Evolutionary conservation across 2,797 vertebrate genomes (phyloP).

Genomic region (Chaetophractus vellerosus): DNA sequence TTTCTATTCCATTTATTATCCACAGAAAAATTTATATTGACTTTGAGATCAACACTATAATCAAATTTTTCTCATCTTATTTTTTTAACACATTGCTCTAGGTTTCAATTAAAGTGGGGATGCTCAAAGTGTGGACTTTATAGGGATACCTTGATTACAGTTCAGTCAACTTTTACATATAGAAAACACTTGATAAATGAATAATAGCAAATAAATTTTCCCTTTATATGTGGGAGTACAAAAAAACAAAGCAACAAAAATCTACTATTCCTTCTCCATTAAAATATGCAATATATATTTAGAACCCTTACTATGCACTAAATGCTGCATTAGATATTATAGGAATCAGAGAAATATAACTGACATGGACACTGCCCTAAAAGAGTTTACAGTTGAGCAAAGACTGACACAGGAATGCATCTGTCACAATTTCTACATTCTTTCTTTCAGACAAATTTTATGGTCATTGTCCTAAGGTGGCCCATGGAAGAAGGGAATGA

Average conservation of each 20-base stretch:
- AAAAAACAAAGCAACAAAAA: background rate
- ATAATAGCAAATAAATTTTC: background rate
- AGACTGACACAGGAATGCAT: background rate
- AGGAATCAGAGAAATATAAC: slow-evolving; percentile 17
- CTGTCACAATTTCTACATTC: background rate
- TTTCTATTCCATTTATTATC: background rate
- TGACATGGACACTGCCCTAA: background rate
- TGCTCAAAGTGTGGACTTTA: background rate
- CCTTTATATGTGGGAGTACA: background rate
- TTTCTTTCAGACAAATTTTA: background rate
- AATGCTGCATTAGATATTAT: background rate
- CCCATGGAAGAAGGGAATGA: background rate
- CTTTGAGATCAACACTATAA: background rate
- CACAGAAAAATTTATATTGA: background rate
- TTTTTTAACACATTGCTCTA: background rate
- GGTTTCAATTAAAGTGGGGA: background rate
- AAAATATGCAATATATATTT: background rate
- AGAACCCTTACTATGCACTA: background rate
- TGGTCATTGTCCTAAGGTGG: background rate
- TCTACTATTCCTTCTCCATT: background rate
- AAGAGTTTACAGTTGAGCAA: background rate
- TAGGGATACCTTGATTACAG: background rate
- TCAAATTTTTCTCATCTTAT: background rate
- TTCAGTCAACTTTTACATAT: background rate
- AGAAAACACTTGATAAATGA: background rate